phyloP scores from a whole-genome alignment of 2,888 invertebrate species.

The Podabrus alpinus region DNA sequence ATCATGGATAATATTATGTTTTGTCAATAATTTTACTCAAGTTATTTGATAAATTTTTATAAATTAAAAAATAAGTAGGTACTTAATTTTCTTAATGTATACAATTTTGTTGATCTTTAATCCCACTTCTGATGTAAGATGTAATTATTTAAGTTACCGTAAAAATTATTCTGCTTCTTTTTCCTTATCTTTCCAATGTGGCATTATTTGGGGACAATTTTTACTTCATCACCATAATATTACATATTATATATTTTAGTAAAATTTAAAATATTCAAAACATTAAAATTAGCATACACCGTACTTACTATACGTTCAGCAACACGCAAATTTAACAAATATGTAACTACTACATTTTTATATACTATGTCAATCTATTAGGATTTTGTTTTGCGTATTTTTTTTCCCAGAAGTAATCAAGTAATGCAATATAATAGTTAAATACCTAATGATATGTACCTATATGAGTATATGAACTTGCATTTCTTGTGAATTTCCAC shows the following conservation, averaged over 20 bases:
- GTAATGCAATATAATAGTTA: no score
- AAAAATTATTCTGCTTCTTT: no score
- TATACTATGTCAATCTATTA: neutral
- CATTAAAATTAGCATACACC: neutral
- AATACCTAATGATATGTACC: neutral
- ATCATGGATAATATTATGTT: no score
- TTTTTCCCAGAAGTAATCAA: neutral
- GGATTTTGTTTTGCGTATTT: neutral
- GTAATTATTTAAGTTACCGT: no score
- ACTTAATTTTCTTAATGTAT: no score
- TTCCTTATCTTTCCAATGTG: neutral
- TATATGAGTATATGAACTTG: no score
- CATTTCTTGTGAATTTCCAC: neutral
- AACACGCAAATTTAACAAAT: neutral
- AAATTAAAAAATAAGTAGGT: no score
- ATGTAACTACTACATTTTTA: neutral
- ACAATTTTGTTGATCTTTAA: no score
- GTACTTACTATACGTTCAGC: neutral
- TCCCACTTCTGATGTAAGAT: no score
- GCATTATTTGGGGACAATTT: neutral
- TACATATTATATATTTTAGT: no score
- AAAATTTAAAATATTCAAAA: neutral
- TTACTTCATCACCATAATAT: neutral
- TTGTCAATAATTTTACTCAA: no score
- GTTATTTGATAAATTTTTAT: no score